A percentile compares a stretch with the other conserved stretches of the same genome.
Conservation (phyloP, 2,113 vertebrate genomes). For the Athene noctua region DNA sequence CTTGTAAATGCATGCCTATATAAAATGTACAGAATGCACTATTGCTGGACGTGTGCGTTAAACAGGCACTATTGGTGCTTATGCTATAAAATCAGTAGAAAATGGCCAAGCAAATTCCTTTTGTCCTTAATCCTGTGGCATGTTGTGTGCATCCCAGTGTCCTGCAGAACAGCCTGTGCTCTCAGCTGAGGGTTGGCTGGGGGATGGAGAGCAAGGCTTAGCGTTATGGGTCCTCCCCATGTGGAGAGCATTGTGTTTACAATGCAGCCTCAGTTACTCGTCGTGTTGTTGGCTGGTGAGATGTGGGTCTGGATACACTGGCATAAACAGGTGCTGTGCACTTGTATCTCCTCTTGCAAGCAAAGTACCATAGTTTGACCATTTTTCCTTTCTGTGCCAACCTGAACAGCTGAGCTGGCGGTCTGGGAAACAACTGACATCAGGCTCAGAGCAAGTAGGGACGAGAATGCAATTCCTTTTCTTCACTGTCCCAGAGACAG, state of each 20-base stretch:
- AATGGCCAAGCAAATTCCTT: not conserved
- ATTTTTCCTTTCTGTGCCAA: not conserved
- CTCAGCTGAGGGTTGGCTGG: not conserved
- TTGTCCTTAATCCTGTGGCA: not conserved
- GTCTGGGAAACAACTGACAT: not conserved
- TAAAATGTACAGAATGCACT: not conserved
- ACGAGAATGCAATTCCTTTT: not conserved
- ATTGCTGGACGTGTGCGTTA: not conserved
- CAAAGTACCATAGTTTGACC: not conserved
- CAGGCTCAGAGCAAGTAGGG: not conserved
- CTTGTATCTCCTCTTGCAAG: not conserved
- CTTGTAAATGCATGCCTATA: not conserved
- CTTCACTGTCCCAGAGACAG: not conserved
- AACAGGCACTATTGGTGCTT: not conserved
- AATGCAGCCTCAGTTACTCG: not conserved
- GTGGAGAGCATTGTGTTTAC: not conserved
- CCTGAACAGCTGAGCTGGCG: not conserved
- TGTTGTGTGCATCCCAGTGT: not conserved
- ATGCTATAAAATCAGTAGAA: not conserved
- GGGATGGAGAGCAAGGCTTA: not conserved
- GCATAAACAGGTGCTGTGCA: not conserved
- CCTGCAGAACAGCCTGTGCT: not conserved
- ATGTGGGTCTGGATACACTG: not conserved
- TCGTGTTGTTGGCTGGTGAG: not conserved
- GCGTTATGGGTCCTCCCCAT: accelerated